These are phyloP conservation scores for Lamellibrachia columna DNA, from an alignment of 2,888 invertebrate genomes.

Conservation along the genomic window DNA sequence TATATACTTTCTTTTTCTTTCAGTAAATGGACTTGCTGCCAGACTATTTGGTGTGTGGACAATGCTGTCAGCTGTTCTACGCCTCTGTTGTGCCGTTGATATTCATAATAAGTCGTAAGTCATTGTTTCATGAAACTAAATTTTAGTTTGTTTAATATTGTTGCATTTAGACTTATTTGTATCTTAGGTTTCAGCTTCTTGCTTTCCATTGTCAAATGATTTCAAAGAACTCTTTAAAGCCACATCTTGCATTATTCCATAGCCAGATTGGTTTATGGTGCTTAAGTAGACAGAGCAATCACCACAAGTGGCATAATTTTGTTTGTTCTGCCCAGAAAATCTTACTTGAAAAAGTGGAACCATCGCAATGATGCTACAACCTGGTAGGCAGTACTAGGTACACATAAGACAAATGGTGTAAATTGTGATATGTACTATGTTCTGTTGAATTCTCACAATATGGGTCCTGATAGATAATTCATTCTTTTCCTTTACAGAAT, in stretches of 20 bases:
- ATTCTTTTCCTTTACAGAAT: slow-evolving; percentile 40
- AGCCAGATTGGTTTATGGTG: background rate
- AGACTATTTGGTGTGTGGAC: slow-evolving; percentile 56
- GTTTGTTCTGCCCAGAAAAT: background rate
- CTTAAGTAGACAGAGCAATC: background rate
- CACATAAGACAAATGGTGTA: too few species aligned
- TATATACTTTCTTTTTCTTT: slow-evolving; percentile 33
- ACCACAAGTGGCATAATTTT: background rate
- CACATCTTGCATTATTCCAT: background rate
- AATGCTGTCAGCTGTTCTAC: slow-evolving; percentile 45
- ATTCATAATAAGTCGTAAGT: slow-evolving; percentile 51
- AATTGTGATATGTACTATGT: background rate
- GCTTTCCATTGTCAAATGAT: background rate
- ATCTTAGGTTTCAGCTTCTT: background rate
- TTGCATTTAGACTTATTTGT: background rate
- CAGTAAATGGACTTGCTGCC: slow-evolving; percentile 49
- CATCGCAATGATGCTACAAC: too few species aligned
- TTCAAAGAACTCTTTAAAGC: background rate
- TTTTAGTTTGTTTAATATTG: background rate
- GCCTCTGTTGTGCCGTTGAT: slow-evolving; percentile 52
- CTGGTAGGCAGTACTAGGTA: too few species aligned
- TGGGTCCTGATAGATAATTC: slow-evolving; percentile 18
- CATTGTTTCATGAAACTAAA: background rate
- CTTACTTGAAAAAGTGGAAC: too few species aligned
- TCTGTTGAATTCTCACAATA: background rate